These are phyloP conservation scores for Drosophila littoralis DNA, from an alignment of 1,140 invertebrate species.

Conservation along the genomic window DNA sequence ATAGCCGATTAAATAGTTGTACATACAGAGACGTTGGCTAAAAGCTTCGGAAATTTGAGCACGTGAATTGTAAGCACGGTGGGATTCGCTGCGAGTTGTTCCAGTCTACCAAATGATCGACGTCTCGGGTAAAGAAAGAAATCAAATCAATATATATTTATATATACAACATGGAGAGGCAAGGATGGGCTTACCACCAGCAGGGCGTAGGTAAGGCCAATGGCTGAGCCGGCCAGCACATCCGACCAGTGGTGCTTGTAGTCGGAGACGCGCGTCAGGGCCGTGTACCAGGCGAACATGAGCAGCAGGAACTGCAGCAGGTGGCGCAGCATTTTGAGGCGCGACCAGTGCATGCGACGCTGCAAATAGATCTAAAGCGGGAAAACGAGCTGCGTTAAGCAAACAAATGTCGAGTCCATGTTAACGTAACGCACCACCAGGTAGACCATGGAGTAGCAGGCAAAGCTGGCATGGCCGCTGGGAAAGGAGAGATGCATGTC, in stretches of 20 bases:
- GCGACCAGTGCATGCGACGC: constrained; percentile 89
- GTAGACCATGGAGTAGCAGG: constrained; percentile 91
- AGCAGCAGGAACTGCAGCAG: constrained; percentile 90
- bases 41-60: constrained; percentile 43
- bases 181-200: constrained; percentile 85
- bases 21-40: constrained; percentile 29
- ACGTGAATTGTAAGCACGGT: constrained; percentile 52
- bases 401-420: not conserved
- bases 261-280: constrained; percentile 94
- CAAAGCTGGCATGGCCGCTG: constrained; percentile 92
- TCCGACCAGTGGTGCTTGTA: constrained; percentile 97
- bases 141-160: not conserved
- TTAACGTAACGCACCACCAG: constrained; percentile 88
- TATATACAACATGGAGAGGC: not conserved
- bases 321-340: constrained; percentile 90
- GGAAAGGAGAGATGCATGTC: constrained; percentile 92
- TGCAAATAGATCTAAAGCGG: constrained; percentile 92
- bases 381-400: not conserved
- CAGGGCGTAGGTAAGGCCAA: constrained; percentile 86
- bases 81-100: constrained; percentile 36
- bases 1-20: constrained; percentile 40
- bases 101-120: constrained; percentile 56
- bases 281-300: constrained; percentile 91
- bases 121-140: constrained; percentile 45
- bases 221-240: constrained; percentile 86